phyloP scores from a whole-genome alignment of 1,140 invertebrate genomes.

The Micrasema minimum region DNA sequence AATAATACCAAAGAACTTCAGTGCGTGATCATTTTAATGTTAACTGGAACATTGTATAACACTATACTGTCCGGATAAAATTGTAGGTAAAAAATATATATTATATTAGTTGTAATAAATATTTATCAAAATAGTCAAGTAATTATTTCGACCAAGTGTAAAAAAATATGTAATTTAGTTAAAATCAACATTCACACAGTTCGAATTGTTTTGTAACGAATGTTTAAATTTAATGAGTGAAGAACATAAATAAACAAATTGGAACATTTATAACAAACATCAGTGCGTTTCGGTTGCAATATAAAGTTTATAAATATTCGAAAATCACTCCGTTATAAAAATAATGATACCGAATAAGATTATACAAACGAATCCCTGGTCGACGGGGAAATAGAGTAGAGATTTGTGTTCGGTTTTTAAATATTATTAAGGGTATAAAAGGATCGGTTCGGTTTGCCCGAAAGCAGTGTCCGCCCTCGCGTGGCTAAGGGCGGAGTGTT shows the following conservation, averaged over 20 bases:
- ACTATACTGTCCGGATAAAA: too few relatives aligned
- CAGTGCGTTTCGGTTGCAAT: background rate
- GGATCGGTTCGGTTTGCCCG: background rate
- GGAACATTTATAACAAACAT: constrained; percentile 27
- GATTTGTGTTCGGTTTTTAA: too few relatives aligned
- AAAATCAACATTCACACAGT: too few relatives aligned
- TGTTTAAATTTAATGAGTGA: constrained; percentile 1
- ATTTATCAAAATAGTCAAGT: too few relatives aligned
- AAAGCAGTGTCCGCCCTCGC: background rate
- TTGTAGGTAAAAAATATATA: too few relatives aligned
- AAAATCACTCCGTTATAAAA: too few relatives aligned
- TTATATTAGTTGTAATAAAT: too few relatives aligned
- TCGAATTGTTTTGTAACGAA: constrained; percentile 21
- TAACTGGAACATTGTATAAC: background rate
- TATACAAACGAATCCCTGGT: background rate
- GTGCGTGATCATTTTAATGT: constrained; percentile 11
- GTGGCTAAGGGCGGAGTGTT: constrained; percentile 5
- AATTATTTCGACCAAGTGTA: too few relatives aligned
- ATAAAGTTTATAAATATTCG: too few relatives aligned
- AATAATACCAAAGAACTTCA: constrained; percentile 32
- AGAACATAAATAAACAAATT: constrained; percentile 15
- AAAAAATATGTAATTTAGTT: too few relatives aligned
- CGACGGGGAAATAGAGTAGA: background rate
- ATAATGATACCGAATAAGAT: background rate
- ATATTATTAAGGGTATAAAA: too few relatives aligned